Base-by-base conservation (phyloP, 2,888 invertebrate genomes). In the Notodonta ziczac region DNA sequence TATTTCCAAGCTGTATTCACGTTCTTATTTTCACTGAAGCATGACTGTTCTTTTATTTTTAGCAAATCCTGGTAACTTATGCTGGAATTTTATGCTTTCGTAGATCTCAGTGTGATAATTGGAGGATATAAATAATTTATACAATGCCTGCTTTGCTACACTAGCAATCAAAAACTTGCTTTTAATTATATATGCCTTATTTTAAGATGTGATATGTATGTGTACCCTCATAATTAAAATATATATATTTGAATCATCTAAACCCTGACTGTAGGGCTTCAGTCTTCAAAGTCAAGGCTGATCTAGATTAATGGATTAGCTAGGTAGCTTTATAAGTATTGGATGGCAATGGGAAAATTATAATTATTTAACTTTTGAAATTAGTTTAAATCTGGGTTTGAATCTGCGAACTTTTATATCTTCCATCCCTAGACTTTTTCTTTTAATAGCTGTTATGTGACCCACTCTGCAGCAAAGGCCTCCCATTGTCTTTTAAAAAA, bases 1-100 rank as follows among this genome's bases (percentile, higher is more conserved):
- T 63, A 63, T 54, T 74, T 70, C 66, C 67, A 61, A 53, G 44
- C 61, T 35, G 35, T 63, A 72, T 46, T 73, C 71, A 61, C 48
- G 53, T 59, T 55, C 56, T 12, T 48, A 65, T 14, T 40, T 61
- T 56, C 54, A 24, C 58, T 58, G 44, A 58, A 44, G 56, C 64
- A 65, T 67, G 65, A 54, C 56, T 54, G 48, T 40, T 14, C 57
- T 50, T 54, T 16, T 56, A 14, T 57, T 51, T 35, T 24, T 32
- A 52, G 24, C 52, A 32, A 32, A 10, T 50, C 50, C 50, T 35
- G 13, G 24, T 52, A 52, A 52, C 35, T 5, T 52, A 52, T 52
- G n/a, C n/a, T n/a, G 52, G 24, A 12, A 52, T 32, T 13, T 5
- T 32, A 52, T 52, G 9, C 52, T 10, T 52, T 6, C 24, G 13